Conservation (phyloP, 2,113 vertebrate species). For the Channa maculata region DNA sequence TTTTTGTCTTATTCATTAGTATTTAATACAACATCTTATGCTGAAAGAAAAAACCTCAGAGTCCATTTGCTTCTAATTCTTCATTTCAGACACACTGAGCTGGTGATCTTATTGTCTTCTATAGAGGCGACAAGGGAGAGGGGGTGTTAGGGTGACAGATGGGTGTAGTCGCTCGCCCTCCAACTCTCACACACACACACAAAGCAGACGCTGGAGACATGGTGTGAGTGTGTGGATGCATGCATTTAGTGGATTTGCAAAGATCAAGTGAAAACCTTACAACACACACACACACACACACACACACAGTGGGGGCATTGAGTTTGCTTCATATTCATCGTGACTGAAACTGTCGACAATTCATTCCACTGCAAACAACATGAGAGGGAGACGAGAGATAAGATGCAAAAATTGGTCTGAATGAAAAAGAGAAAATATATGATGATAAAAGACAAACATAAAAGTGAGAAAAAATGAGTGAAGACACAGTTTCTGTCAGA, state of each 20-base stretch:
- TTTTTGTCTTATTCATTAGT: no score
- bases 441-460: background rate
- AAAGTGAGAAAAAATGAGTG: background rate
- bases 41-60: no score
- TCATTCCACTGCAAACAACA: slow-evolving; percentile 34
- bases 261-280: slow-evolving; percentile 50
- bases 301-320: background rate
- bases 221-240: slow-evolving; percentile 62
- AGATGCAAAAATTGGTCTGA: background rate
- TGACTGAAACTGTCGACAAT: slow-evolving; percentile 51
- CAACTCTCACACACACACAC: slow-evolving; percentile 27
- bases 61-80: background rate
- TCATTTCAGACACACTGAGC: slow-evolving; percentile 14
- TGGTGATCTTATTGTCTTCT: slow-evolving; percentile 30
- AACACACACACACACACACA: slow-evolving; percentile 15
- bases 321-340: slow-evolving; percentile 52
- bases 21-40: no score
- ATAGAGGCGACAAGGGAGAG: background rate
- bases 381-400: background rate
- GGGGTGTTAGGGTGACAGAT: slow-evolving; percentile 42
- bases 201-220: slow-evolving; percentile 43
- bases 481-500: background rate
- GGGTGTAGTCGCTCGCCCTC: slow-evolving; percentile 44
- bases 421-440: accelerated
- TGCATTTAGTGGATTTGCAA: slow-evolving; percentile 67